Conservation (phyloP, 2,797 vertebrate genomes). For the Corythornis leucogaster region DNA sequence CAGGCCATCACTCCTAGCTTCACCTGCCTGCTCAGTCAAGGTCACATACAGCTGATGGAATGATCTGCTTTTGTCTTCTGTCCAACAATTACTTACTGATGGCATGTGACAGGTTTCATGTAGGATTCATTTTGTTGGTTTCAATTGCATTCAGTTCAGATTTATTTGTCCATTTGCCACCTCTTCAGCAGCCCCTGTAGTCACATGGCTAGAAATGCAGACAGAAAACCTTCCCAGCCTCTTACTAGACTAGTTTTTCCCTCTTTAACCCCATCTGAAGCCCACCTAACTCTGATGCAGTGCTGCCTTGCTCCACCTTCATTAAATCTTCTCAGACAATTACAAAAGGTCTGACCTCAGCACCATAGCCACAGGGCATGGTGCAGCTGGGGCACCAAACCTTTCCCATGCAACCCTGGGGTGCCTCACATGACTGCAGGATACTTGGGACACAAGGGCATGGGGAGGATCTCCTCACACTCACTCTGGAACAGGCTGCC, state of each 20-base stretch:
- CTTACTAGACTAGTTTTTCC: neutral
- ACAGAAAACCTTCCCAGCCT: neutral
- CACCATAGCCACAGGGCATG: neutral
- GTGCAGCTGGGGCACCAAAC: neutral
- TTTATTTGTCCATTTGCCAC: slow-evolving; percentile 21
- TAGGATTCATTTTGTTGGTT: neutral
- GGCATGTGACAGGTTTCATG: accelerated
- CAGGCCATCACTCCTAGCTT: neutral
- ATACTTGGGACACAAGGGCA: neutral
- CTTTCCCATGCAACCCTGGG: accelerated
- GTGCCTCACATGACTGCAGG: neutral
- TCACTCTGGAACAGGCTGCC: neutral
- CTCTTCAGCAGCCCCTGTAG: neutral
- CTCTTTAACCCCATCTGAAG: neutral
- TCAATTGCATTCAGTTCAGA: neutral
- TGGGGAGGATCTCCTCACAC: neutral
- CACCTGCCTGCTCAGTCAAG: neutral
- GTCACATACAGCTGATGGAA: neutral
- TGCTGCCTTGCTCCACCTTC: neutral
- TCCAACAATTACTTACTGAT: neutral
- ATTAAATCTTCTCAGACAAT: neutral
- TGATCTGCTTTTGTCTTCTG: neutral
- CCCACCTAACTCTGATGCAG: neutral
- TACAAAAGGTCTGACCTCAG: neutral
- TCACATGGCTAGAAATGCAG: neutral